Conservation (phyloP, 2,888 invertebrate species). For the Nemotelus nigrinus region DNA sequence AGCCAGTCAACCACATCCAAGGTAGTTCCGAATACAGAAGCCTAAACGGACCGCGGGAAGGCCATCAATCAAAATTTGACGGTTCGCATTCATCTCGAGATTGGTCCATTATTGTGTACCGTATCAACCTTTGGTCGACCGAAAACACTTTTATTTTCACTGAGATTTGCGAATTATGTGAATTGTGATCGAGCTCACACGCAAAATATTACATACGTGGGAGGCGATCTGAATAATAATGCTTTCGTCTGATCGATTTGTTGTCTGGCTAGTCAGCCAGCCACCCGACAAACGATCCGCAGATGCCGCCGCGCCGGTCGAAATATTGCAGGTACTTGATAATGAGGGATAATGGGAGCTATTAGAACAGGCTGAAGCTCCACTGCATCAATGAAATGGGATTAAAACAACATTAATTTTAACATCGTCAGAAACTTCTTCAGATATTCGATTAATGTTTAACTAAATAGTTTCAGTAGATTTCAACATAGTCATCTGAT, state of each 20-base stretch:
- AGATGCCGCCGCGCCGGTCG: not conserved
- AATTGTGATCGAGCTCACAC: not conserved
- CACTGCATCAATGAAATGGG: too few relatives aligned
- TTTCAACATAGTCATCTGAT: too few relatives aligned
- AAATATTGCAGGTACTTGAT: not conserved
- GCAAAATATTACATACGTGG: slow-evolving; percentile 19
- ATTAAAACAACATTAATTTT: too few relatives aligned
- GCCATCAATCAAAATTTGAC: slow-evolving; percentile 51
- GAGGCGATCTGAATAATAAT: slow-evolving; percentile 27
- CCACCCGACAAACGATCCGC: not conserved
- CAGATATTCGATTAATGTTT: too few relatives aligned
- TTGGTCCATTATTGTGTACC: slow-evolving; percentile 25
- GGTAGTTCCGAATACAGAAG: slow-evolving; percentile 25
- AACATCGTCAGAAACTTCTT: too few relatives aligned
- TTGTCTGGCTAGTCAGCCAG: slow-evolving; percentile 32
- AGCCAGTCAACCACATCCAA: not conserved
- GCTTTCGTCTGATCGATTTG: slow-evolving; percentile 14
- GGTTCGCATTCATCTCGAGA: slow-evolving; percentile 35
- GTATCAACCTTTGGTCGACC: slow-evolving; percentile 5
- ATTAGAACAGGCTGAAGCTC: too few relatives aligned
- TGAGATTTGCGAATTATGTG: not conserved
- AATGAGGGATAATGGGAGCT: not conserved
- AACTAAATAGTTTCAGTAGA: too few relatives aligned
- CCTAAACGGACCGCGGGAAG: slow-evolving; percentile 5
- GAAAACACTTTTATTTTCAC: slow-evolving; percentile 34